Conservation (phyloP, 2,113 vertebrate genomes). For the Cacatua alba region DNA sequence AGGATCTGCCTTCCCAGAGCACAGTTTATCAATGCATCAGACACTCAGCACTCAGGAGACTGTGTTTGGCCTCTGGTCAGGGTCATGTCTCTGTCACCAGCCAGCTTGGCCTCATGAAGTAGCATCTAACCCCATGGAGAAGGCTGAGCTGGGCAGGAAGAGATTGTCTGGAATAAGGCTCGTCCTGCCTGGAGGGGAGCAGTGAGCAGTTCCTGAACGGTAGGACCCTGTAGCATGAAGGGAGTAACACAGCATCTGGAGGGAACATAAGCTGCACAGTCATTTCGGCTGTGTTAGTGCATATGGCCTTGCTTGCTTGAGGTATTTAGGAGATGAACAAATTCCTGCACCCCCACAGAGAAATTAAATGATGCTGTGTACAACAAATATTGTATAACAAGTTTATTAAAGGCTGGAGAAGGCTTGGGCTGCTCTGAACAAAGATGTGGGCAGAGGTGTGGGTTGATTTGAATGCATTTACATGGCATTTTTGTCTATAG, state of each 20-base stretch:
- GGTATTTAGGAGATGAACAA: neutral
- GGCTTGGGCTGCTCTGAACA: neutral
- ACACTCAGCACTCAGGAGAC: neutral
- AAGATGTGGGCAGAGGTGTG: conserved; percentile 18
- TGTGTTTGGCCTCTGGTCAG: neutral
- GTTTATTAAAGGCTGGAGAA: conserved; percentile 9
- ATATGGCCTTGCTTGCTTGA: neutral
- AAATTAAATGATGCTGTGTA: neutral
- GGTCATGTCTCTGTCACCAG: neutral
- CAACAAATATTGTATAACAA: conserved; percentile 22
- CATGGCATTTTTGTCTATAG: neutral
- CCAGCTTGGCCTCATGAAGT: neutral
- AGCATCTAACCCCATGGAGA: neutral
- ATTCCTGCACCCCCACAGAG: neutral
- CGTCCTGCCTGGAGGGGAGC: neutral
- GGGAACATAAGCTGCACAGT: neutral
- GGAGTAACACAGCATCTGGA: neutral
- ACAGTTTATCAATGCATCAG: neutral
- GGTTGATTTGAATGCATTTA: neutral
- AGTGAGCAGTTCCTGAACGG: neutral
- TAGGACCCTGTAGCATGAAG: neutral
- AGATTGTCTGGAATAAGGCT: neutral
- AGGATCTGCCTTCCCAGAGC: neutral
- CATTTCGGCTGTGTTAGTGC: neutral
- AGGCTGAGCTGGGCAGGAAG: neutral